Conservation (phyloP, 2,797 vertebrate genomes). For the Peromyscus eremicus region DNA sequence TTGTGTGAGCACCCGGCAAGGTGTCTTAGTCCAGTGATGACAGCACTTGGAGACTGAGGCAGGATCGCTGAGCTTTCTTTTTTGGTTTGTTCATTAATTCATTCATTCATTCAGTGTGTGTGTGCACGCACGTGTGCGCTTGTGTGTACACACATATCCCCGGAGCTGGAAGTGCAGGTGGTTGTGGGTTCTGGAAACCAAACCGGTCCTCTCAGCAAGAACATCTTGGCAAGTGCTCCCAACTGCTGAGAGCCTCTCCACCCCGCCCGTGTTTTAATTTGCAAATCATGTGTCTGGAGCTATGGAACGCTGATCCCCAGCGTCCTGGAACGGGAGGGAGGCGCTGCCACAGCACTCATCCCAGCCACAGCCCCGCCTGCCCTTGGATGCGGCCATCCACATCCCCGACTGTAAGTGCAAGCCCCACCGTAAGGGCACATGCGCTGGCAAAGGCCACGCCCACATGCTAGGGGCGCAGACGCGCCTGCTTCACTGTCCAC, state of each 20-base stretch:
- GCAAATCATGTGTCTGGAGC: too few species aligned
- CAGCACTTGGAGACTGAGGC: background rate
- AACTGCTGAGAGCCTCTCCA: background rate
- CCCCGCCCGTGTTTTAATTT: background rate
- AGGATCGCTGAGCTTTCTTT: background rate
- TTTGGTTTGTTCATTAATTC: too few species aligned
- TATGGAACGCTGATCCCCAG: background rate
- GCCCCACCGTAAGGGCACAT: background rate
- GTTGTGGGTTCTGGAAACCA: background rate
- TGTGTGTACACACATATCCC: background rate
- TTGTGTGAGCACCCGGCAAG: background rate
- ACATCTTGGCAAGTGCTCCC: background rate
- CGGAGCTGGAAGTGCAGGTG: background rate
- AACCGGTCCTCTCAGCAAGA: background rate
- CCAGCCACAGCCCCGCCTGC: background rate
- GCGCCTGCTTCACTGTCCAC: conserved; percentile 50
- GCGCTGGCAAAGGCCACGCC: background rate
- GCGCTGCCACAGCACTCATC: too few species aligned
- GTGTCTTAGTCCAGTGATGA: background rate
- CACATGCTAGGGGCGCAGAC: fast-evolving
- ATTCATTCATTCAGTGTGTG: background rate
- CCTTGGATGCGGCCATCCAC: background rate
- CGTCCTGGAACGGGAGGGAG: background rate
- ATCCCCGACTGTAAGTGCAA: fast-evolving
- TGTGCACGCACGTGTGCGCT: fast-evolving